Percentiles rank a stretch among this genome's conserved stretches.
Evolutionary conservation across 2,113 vertebrate species (phyloP).

Genomic region (Phaethon lepturus): DNA sequence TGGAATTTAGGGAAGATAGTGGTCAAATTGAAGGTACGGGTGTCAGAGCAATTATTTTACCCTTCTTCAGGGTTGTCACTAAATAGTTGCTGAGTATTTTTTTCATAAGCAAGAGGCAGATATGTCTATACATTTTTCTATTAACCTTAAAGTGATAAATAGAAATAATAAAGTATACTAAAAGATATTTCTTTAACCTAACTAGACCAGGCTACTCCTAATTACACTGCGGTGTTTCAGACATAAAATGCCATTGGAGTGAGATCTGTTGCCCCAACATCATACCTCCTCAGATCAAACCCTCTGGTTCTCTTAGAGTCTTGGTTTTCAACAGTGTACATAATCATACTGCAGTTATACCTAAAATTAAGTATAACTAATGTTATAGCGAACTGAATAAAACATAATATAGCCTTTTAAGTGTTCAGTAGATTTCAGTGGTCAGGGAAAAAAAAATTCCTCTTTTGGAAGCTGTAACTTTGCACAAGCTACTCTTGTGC

Average conservation of each 20-base stretch:
- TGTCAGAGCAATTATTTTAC: neutral
- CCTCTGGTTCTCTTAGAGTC: neutral
- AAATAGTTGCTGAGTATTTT: neutral
- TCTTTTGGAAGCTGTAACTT: neutral
- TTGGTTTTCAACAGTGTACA: neutral
- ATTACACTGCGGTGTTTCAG: neutral
- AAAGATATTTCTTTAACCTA: neutral
- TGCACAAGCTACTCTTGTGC: neutral
- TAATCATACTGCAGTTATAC: neutral
- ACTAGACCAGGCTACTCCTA: neutral
- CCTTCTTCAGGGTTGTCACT: neutral
- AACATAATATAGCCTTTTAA: neutral
- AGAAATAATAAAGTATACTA: neutral
- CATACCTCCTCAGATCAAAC: neutral
- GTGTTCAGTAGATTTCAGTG: neutral
- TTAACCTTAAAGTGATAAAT: neutral
- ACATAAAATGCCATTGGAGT: neutral
- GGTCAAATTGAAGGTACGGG: neutral
- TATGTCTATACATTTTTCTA: neutral
- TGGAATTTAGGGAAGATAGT: neutral
- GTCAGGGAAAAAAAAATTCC: fast-evolving
- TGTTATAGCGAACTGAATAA: neutral
- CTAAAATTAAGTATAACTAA: neutral
- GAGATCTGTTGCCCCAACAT: neutral
- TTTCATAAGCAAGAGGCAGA: neutral